Base-by-base conservation (phyloP, 2,113 vertebrate species). In the Corvus cornix region DNA sequence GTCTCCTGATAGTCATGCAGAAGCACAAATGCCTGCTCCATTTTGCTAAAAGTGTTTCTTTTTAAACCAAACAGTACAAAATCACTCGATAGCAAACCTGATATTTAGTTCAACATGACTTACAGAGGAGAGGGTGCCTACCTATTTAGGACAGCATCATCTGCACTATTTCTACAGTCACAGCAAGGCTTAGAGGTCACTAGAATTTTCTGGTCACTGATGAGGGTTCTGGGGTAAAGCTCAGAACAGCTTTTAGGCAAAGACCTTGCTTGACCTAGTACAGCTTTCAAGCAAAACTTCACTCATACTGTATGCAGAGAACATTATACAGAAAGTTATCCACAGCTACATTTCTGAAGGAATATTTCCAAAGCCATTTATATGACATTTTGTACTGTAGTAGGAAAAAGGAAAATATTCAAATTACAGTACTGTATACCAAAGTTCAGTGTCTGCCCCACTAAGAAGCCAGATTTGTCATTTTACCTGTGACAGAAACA, bases 251-350 rank as follows among this genome's bases (percentile, higher is more conserved):
- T 84, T 86, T 63, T 33, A 64, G 30, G 41, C 24, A 35, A 82
- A 72, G 48, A n/a, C 17, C 11, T 75, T 49, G 60, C 31, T 43
- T 72, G 13, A 62, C 16, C 33, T 56, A 13, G 19, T 30, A 10
- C 3, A 43, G 10, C 23, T 87, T 58, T 64, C 30, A 77, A 69
- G 19, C 24, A 66, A 69, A 84, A 35, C 7, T 35, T 49, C 10
- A 9, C 10, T 53, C 3, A 1, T 19, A 31, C 1, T 51, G 33
- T 39, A 6, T 2, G 7, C 0, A n/a, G 12, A 84, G 20, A 78
- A 39, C 0, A 0, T 20, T 26, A 41, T 4, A 43, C 2, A 63
- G 10, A 33, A 69, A 53, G 15, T 53, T 73, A 56, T 28, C 6
- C 2, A 7, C n/a, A 89, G n/a, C 8, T 27, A 37, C 4, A 60